Conservation (phyloP, 2,797 vertebrate genomes). For the Danio aesculapii region DNA sequence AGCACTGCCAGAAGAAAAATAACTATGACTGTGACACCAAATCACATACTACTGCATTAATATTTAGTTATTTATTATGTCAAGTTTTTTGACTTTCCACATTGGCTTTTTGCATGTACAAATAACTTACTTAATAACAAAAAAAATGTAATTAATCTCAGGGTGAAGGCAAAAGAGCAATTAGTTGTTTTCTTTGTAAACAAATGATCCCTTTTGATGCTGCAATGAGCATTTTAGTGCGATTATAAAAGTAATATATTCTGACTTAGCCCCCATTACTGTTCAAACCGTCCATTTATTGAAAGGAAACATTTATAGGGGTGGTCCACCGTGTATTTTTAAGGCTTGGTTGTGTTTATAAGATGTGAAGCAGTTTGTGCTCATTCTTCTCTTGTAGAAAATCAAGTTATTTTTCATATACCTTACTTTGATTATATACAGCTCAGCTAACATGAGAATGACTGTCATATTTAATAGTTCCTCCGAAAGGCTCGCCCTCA, state of each 20-base stretch:
- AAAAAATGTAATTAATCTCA: conserved; percentile 27
- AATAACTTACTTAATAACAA: conserved; percentile 8
- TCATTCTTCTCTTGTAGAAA: too few relatives aligned
- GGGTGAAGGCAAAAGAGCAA: conserved; percentile 27
- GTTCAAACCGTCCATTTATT: background rate
- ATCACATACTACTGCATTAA: conserved; percentile 26
- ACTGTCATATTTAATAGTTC: too few relatives aligned
- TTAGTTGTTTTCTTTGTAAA: conserved; percentile 8
- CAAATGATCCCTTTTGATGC: background rate
- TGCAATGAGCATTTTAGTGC: background rate
- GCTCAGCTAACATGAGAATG: too few relatives aligned
- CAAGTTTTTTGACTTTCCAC: conserved; percentile 22
- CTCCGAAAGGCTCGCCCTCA: too few relatives aligned
- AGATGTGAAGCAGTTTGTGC: too few relatives aligned
- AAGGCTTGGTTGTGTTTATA: too few relatives aligned
- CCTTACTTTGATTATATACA: too few relatives aligned
- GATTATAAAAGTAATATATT: conserved; percentile 14
- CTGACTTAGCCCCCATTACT: background rate
- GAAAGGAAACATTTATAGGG: conserved; percentile 20
- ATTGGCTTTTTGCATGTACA: conserved; percentile 7
- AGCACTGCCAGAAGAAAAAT: conserved; percentile 9
- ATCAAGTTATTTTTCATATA: too few relatives aligned
- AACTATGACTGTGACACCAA: conserved; percentile 4
- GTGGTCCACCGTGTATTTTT: too few relatives aligned
- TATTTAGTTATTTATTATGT: background rate